Percentiles rank a stretch among this genome's conserved stretches.
These are phyloP conservation scores for Amphipyra tragopoginis DNA, from an alignment of 2,888 invertebrate species.

Conservation along the genomic window DNA sequence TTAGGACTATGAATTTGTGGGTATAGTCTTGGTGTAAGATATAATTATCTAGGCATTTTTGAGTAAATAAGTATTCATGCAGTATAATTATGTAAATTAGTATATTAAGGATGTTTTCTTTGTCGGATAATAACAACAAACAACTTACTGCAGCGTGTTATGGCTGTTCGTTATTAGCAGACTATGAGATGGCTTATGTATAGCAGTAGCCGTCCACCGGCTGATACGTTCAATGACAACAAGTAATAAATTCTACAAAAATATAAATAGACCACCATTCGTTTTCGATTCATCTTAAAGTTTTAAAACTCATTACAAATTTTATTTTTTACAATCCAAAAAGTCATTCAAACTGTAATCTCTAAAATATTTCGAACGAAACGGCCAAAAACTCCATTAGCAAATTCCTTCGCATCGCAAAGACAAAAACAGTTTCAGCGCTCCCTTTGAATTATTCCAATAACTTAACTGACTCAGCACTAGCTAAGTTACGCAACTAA, in stretches of 20 bases:
- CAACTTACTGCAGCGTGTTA: not conserved
- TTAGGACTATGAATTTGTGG: slow-evolving; percentile 45
- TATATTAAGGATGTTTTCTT: slow-evolving; percentile 6
- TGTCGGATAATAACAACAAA: slow-evolving; percentile 2
- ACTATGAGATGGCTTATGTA: too few relatives aligned
- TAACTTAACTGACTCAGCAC: slow-evolving; percentile 25
- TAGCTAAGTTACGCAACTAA: slow-evolving; percentile 31
- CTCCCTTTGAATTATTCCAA: slow-evolving; percentile 38
- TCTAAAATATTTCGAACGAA: slow-evolving; percentile 36
- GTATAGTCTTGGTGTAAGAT: slow-evolving; percentile 10
- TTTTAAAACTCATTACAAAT: slow-evolving; percentile 5
- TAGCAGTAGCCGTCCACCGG: too few relatives aligned
- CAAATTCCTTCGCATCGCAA: slow-evolving; percentile 42
- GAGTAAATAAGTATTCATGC: slow-evolving; percentile 8
- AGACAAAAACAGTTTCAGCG: slow-evolving; percentile 32
- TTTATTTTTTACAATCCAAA: slow-evolving; percentile 14
- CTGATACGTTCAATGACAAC: too few relatives aligned
- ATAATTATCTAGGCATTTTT: slow-evolving; percentile 7
- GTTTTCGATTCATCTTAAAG: too few relatives aligned
- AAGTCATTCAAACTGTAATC: slow-evolving; percentile 32
- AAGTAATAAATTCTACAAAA: too few relatives aligned
- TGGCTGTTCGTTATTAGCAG: too few relatives aligned
- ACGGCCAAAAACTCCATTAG: slow-evolving; percentile 26
- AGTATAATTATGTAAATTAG: slow-evolving; percentile 41
- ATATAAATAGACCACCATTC: too few relatives aligned